Base-by-base conservation (phyloP, 2,113 vertebrate genomes). In the Rhinopomastus cyanomelas region DNA sequence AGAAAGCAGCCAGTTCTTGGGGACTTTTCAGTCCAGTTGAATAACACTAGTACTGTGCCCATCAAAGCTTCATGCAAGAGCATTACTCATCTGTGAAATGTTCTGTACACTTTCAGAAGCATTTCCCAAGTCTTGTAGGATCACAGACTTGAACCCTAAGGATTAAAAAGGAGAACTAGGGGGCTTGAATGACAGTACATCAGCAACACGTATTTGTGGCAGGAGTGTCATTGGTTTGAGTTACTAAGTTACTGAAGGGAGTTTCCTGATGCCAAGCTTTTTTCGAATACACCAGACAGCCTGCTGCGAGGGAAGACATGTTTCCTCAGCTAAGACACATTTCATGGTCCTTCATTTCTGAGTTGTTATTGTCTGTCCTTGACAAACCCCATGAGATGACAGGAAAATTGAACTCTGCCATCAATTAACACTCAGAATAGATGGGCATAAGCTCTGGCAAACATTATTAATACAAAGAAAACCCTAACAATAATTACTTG, bases 361-460 rank as follows among this genome's bases (percentile, higher is more conserved):
- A 76, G 46, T 59, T 73, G 59, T 95, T 61, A 21, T 21, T 69
- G 44, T 90, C 56, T 85, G 48, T 90, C 83, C 61, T 85, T 90
- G 87, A 90, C 48, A 87, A 88, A 80, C n/a, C 66, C 30, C 37
- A 62, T 52, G 60, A 0, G 7, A 78, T 75, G 57, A 92, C 72
- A 91, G 55, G 78, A 90, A 95, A 90, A 92, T 64, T 83, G 49
- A 96, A 91, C n/a, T 52, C 78, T 81, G 56, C 12, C 77, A 93
- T 87, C 81, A 93, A 83, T 81, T 83, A 93, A 72, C 37, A 69
- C 72, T 81, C 88, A 91, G 29, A 88, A 82, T 48, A 66, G 53
- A 90, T 51, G 46, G 91, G 30, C n/a, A 69, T 65, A 51, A 72
- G 71, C 12, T 53, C 34, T 89, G 34, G 16, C 64, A 91, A 91